Evolutionary conservation across 2,888 invertebrate genomes (phyloP), one percentile per base, ranked within the genome.

Genomic region (Dicyrtomina minuta): DNA sequence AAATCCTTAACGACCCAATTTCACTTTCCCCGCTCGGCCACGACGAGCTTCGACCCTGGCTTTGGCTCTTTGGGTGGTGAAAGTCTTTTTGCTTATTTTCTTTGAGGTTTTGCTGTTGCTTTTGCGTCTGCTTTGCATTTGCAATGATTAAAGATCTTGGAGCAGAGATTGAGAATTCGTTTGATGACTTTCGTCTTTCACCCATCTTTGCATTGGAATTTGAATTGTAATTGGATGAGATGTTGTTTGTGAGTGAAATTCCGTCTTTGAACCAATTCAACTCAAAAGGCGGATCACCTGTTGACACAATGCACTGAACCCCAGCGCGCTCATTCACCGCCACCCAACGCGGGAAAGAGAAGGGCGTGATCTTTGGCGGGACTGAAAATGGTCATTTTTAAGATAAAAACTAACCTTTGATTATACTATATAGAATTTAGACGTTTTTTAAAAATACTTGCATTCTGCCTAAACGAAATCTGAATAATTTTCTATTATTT

Each of bases 341-440:
- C 81, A 41, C 82, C 82, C 74, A 81, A 80, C 79, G 78, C 55
- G 87, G 86, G 83, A 88, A 88, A 80, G 83, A 84, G 82, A 88
- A 88, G 80, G 87, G 86, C 81, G 87, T 87, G 81, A 87, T 86
- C 83, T 86, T 86, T 80, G 87, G 87, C 79, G 86, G 86, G 81
- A 86, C 87, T 87, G 83, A 65, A 33, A 73, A 49, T 20, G 24
- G 15, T 39, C 13, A n/a, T 43, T 17, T 22, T 41, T n/a, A n/a
- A 39, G 15, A 51, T 51, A 51, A 4, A 51, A 20, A 22, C 51
- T 20, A 51, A 24, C 51, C 51, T 12, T 15, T 20, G 51, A 51
- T 51, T 24, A 51, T 51, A 20, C 51, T 51, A 24, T 51, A 51
- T 22, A 51, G 24, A 51, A 8, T 2, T 10, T 12, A 51, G 51